phyloP scores from a whole-genome alignment of 30 jellyfish, hydroid and myxozoan species.

The Cassiopea andromeda region DNA sequence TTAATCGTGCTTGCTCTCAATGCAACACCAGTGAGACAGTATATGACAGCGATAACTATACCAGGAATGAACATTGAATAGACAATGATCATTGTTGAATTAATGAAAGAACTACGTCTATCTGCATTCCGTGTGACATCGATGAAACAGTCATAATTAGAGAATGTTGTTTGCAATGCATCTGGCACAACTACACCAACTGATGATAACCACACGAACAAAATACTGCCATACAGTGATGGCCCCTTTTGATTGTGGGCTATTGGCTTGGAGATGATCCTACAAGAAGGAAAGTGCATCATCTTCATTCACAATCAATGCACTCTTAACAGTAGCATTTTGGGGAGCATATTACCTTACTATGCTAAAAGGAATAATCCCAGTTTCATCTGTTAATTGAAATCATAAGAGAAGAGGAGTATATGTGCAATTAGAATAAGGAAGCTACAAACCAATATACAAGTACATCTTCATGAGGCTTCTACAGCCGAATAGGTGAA shows the following conservation, averaged over 20 bases:
- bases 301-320: not conserved
- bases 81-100: not conserved
- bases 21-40: conserved; percentile 30
- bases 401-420: no score
- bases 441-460: no score
- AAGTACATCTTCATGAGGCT: no score
- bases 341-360: no score
- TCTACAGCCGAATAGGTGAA: no score
- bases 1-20: conserved; percentile 8
- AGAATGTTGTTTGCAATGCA: not conserved
- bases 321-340: no score
- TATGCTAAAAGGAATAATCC: no score
- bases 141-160: not conserved
- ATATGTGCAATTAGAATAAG: no score
- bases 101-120: not conserved
- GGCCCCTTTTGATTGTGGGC: conserved; percentile 7
- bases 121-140: not conserved
- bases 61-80: conserved; percentile 19
- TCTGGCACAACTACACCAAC: conserved; percentile 5
- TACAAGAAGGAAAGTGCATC: not conserved
- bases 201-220: not conserved
- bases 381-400: no score
- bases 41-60: conserved; percentile 10
- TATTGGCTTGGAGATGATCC: conserved; percentile 5
- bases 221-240: not conserved